These are phyloP conservation scores for Astyanax mexicanus DNA, from an alignment of 2,797 vertebrate species.

Conservation along the genomic window DNA sequence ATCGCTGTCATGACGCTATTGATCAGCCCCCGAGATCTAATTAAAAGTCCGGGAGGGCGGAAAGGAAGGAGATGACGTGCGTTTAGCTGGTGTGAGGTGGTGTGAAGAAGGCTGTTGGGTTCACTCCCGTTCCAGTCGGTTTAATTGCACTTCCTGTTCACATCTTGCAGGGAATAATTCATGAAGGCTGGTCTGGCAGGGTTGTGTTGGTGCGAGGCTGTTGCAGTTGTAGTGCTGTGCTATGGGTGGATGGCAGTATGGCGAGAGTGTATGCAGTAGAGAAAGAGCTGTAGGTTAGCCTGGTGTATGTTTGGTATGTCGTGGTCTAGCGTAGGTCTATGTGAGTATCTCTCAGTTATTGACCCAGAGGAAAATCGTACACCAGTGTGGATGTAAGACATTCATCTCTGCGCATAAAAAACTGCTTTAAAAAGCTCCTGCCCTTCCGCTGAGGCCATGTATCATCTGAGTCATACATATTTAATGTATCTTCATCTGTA, in stretches of 20 bases:
- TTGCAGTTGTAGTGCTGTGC: not conserved
- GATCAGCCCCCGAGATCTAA: constrained; percentile 70
- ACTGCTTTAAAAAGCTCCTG: not conserved
- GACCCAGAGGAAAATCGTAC: not conserved
- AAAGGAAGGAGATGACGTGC: constrained; percentile 51
- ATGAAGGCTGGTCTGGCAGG: constrained; percentile 50
- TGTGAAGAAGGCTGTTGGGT: constrained; percentile 42
- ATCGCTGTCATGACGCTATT: constrained; percentile 68
- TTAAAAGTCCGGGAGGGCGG: constrained; percentile 64
- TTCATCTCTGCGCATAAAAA: not conserved
- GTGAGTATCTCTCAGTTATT: constrained; percentile 4
- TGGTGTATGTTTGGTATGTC: not conserved
- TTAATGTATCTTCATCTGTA: not conserved
- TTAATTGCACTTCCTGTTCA: constrained; percentile 69
- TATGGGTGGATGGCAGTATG: constrained; percentile 11
- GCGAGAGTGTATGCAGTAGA: not conserved
- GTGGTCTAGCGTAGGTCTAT: not conserved
- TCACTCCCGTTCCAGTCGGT: constrained; percentile 55
- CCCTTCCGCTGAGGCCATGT: not conserved
- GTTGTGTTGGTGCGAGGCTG: constrained; percentile 23
- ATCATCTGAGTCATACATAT: constrained; percentile 4
- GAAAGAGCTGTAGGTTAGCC: not conserved
- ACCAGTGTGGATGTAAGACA: not conserved
- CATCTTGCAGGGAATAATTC: constrained; percentile 62
- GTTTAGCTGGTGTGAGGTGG: constrained; percentile 30